Evolutionary conservation across 2,888 invertebrate genomes (phyloP).

Genomic region (Hydraecia micacea): DNA sequence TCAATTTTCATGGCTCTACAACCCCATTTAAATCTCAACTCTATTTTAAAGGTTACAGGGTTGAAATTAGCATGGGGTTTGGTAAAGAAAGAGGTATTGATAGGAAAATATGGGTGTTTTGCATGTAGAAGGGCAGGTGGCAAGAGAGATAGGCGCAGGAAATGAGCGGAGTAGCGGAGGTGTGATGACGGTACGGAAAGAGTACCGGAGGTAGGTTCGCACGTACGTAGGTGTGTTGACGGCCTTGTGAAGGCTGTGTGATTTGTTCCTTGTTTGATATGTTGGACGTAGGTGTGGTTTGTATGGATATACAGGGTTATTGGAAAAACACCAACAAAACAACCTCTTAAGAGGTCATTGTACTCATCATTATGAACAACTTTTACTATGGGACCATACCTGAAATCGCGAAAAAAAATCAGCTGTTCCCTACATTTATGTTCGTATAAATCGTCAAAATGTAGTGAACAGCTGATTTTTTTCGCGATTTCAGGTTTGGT

Average conservation of each 20-base stretch:
- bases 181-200: slow-evolving; percentile 63
- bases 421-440: too few species aligned
- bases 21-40: slow-evolving; percentile 34
- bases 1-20: slow-evolving; percentile 66
- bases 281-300: not conserved
- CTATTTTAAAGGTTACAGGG: rapidly evolving
- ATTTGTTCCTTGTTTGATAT: slow-evolving; percentile 16
- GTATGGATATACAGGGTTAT: not conserved
- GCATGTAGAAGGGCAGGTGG: slow-evolving; percentile 75
- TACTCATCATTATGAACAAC: too few species aligned
- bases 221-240: not conserved
- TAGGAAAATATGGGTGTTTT: slow-evolving; percentile 80
- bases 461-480: too few species aligned
- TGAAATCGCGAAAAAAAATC: too few species aligned
- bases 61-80: slow-evolving; percentile 24
- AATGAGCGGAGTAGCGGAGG: slow-evolving; percentile 66
- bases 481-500: too few species aligned
- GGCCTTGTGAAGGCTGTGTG: not conserved
- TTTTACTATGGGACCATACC: too few species aligned
- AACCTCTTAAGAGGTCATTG: too few species aligned
- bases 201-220: slow-evolving; percentile 32
- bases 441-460: too few species aligned
- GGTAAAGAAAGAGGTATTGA: slow-evolving; percentile 69
- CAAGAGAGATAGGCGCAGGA: slow-evolving; percentile 65
- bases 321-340: too few species aligned